Conservation (phyloP, 2,797 vertebrate species). For the Ataeniobius toweri region DNA sequence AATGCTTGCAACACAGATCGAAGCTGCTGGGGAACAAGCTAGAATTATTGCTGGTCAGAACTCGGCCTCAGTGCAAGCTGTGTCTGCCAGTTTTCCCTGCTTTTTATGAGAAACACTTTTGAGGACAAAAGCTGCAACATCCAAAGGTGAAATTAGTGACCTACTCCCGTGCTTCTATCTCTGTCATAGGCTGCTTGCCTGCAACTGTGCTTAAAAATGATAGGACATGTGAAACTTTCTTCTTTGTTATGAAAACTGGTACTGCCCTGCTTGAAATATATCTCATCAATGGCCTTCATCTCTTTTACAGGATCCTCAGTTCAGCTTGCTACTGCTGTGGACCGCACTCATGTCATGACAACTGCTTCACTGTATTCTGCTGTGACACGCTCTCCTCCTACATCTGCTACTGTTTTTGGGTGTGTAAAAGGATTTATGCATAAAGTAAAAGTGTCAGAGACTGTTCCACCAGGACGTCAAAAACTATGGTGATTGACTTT, state of each 20-base stretch:
- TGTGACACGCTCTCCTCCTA: neutral
- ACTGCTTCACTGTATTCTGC: too few species aligned
- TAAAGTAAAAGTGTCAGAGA: neutral
- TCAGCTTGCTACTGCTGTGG: too few species aligned
- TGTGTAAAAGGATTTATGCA: too few species aligned
- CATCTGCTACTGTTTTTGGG: too few species aligned
- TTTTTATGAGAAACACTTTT: neutral
- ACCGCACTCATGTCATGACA: too few species aligned
- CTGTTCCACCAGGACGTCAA: neutral
- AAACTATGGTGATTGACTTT: neutral
- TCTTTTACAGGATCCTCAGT: too few species aligned
- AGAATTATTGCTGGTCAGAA: neutral
- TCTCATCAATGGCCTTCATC: neutral
- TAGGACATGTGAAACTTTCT: neutral
- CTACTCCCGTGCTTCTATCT: neutral
- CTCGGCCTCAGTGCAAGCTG: neutral
- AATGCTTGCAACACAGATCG: neutral
- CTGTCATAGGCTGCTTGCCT: neutral
- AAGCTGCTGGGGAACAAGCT: neutral
- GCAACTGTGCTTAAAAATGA: neutral
- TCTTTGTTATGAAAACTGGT: neutral
- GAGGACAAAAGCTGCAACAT: neutral
- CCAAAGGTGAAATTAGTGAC: slow-evolving; percentile 1
- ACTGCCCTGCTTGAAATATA: slow-evolving; percentile 1
- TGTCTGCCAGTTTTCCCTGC: neutral